Evolutionary conservation across 1,140 invertebrate species (phyloP).

Genomic region (Oryzaephilus surinamensis): DNA sequence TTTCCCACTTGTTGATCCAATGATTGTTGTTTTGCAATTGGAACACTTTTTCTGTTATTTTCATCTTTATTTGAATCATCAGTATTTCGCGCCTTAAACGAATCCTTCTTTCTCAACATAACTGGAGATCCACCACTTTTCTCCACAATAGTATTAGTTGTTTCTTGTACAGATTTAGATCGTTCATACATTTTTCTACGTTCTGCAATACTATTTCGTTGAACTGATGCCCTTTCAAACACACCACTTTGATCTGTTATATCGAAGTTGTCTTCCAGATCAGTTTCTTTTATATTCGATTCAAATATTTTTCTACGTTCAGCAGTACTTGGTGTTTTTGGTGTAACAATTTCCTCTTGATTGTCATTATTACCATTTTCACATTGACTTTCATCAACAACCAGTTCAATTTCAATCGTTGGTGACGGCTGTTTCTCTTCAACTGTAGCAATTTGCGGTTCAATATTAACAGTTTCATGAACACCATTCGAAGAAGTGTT

Average conservation of each 20-base stretch:
- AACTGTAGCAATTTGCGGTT: slow-evolving; percentile 6
- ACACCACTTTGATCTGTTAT: slow-evolving; percentile 36
- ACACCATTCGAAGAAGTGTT: slow-evolving; percentile 10
- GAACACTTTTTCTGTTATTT: slow-evolving; percentile 39
- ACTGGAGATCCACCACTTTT: slow-evolving; percentile 57
- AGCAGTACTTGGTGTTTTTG: slow-evolving; percentile 64
- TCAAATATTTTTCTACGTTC: slow-evolving; percentile 62
- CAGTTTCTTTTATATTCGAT: slow-evolving; percentile 34
- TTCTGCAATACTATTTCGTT: slow-evolving; percentile 65
- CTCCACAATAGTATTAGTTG: slow-evolving; percentile 47
- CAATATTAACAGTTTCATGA: slow-evolving; percentile 4
- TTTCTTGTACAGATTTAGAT: slow-evolving; percentile 41
- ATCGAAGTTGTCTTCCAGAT: slow-evolving; percentile 33
- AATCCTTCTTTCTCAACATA: slow-evolving; percentile 45
- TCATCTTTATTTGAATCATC: slow-evolving; percentile 41
- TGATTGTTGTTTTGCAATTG: slow-evolving; percentile 41
- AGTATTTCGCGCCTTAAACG: too few relatives aligned
- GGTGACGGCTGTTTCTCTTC: neutral
- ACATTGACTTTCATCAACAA: neutral
- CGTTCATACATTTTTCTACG: slow-evolving; percentile 61
- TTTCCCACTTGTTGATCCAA: slow-evolving; percentile 36
- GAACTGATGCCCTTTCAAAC: slow-evolving; percentile 42
- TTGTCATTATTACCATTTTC: neutral
- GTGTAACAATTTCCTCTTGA: slow-evolving; percentile 35
- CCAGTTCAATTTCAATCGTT: neutral